These are phyloP conservation scores for Lepidonotus clava DNA, from an alignment of 2,888 invertebrate genomes.

Conservation along the genomic window DNA sequence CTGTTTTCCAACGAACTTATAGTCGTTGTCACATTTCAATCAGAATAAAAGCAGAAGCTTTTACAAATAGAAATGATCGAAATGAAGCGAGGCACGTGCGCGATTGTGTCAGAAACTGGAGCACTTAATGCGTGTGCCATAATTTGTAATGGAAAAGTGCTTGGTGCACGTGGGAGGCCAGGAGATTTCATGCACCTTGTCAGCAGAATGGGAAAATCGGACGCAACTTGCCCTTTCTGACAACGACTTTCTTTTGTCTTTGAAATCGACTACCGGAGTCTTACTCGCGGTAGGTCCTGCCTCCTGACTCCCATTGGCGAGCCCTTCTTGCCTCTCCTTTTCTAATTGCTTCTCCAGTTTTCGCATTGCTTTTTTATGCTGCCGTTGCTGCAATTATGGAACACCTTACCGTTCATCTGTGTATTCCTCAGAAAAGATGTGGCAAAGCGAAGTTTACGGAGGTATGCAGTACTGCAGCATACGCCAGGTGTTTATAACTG, in stretches of 20 bases:
- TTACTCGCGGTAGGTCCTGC: background rate
- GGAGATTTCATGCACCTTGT: slow-evolving; percentile 23
- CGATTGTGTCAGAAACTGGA: background rate
- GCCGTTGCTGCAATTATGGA: slow-evolving; percentile 19
- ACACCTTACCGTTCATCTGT: too few species aligned
- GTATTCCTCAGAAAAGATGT: too few species aligned
- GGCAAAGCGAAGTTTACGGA: too few species aligned
- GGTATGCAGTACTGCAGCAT: too few species aligned
- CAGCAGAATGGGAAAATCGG: background rate
- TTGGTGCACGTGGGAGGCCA: too few species aligned
- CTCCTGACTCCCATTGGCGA: background rate
- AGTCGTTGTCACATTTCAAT: too few species aligned
- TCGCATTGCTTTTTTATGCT: slow-evolving; percentile 7
- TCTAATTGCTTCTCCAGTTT: slow-evolving; percentile 45
- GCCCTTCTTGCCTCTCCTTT: slow-evolving; percentile 3
- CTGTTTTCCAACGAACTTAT: too few species aligned
- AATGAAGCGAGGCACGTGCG: background rate
- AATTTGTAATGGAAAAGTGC: background rate
- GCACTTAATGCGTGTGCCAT: background rate
- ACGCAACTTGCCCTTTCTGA: background rate
- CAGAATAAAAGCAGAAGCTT: background rate
- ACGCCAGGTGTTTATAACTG: too few species aligned
- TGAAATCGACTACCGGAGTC: background rate
- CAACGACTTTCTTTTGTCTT: background rate
- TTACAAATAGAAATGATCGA: background rate